phyloP scores from a whole-genome alignment of 2,113 vertebrate genomes.

The Philantomba maxwellii region DNA sequence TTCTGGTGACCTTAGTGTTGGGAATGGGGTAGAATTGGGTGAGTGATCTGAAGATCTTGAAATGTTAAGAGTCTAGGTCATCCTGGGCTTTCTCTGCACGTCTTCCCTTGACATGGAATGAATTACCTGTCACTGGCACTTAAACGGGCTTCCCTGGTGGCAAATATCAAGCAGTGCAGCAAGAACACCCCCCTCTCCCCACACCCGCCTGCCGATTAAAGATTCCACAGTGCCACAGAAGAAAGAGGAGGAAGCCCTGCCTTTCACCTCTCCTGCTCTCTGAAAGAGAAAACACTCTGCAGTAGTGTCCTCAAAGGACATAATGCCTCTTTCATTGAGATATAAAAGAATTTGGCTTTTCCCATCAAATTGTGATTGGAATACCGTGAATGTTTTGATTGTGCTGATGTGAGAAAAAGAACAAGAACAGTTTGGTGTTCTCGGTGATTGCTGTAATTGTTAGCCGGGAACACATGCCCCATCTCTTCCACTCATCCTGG shows the following conservation, averaged over 20 bases:
- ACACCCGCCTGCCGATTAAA: neutral
- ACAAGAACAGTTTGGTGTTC: neutral
- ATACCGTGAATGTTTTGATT: neutral
- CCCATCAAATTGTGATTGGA: neutral
- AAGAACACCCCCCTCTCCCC: neutral
- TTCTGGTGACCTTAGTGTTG: neutral
- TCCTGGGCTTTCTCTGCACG: neutral
- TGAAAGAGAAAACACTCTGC: neutral
- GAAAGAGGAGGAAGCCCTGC: neutral
- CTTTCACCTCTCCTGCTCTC: neutral
- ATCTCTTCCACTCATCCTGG: neutral
- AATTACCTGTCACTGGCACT: neutral
- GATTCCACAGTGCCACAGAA: neutral
- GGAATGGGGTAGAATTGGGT: neutral
- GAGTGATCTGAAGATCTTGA: neutral
- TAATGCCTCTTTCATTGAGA: neutral
- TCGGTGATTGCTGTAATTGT: neutral
- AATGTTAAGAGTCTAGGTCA: neutral
- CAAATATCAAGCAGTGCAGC: neutral
- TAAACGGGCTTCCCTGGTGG: neutral
- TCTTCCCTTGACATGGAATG: neutral
- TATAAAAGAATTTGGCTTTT: neutral
- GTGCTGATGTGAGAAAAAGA: neutral
- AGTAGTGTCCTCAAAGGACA: neutral
- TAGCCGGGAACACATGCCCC: neutral